phyloP scores from a whole-genome alignment of 2,888 invertebrate species.

The Nephrotoma appendiculata region DNA sequence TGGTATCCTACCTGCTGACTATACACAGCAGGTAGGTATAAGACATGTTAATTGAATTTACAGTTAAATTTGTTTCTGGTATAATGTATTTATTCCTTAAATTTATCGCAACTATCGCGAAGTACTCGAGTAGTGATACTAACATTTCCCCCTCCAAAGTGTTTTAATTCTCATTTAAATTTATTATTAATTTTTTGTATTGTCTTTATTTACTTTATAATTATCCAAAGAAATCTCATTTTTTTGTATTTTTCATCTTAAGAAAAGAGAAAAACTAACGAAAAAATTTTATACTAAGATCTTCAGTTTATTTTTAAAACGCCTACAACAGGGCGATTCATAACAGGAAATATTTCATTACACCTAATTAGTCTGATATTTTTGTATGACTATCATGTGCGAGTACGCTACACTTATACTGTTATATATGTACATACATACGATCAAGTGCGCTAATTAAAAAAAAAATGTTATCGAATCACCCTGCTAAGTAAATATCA shows the following conservation, averaged over 20 bases:
- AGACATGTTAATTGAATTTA: not conserved
- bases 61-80: not conserved
- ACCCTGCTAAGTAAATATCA: not conserved
- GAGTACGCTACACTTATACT: no score
- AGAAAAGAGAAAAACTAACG: not conserved
- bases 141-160: not conserved
- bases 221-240: not conserved
- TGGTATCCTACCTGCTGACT: not conserved
- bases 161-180: not conserved
- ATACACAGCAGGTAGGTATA: not conserved
- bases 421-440: not conserved
- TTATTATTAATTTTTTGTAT: not conserved
- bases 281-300: not conserved
- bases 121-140: not conserved
- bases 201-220: not conserved
- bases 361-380: not conserved
- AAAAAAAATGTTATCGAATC: not conserved
- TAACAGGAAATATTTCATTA: constrained; percentile 5
- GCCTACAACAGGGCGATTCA: constrained; percentile 6
- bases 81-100: not conserved
- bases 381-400: not conserved
- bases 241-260: not conserved
- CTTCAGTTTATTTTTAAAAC: not conserved
- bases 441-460: not conserved
- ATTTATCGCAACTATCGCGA: no score